A percentile compares a stretch with the other conserved stretches of the same genome.
Evolutionary conservation across 2,888 invertebrate genomes (phyloP).

Genomic region (Polia nebulosa): DNA sequence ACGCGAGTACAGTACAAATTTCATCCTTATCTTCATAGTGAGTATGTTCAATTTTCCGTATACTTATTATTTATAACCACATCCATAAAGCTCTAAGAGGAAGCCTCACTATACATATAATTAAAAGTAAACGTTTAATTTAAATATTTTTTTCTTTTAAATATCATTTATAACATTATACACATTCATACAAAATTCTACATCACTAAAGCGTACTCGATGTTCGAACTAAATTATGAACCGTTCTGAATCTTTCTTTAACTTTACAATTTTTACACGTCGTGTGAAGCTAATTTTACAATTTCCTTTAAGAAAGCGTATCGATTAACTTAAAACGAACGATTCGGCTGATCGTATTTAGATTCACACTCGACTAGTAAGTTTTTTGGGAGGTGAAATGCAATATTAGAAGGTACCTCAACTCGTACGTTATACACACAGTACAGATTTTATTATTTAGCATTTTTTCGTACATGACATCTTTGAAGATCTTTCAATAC

Average conservation of each 20-base stretch:
- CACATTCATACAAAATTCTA: constrained; percentile 87
- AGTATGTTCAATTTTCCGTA: constrained; percentile 89
- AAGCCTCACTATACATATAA: constrained; percentile 90
- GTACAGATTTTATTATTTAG: neutral
- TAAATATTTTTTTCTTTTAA: constrained; percentile 76
- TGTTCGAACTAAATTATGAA: constrained; percentile 79
- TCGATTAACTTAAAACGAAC: constrained; percentile 66
- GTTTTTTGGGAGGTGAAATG: constrained; percentile 74
- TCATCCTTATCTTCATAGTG: constrained; percentile 83
- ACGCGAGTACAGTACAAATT: constrained; percentile 80
- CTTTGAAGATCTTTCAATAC: neutral
- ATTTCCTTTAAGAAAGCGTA: constrained; percentile 72
- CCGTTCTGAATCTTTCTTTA: constrained; percentile 70
- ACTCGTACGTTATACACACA: constrained; percentile 27
- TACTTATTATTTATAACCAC: constrained; percentile 85
- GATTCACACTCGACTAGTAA: constrained; percentile 88
- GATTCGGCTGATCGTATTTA: constrained; percentile 76
- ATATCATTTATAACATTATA: constrained; percentile 87
- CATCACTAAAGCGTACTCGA: constrained; percentile 86
- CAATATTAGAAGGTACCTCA: constrained; percentile 55
- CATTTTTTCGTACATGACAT: neutral
- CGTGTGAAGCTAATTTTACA: constrained; percentile 69
- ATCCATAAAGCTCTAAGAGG: constrained; percentile 89
- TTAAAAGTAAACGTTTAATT: constrained; percentile 80
- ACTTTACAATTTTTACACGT: constrained; percentile 73